Evolutionary conservation across 2,888 invertebrate species (phyloP).

Genomic region (Synergus umbraculus): DNA sequence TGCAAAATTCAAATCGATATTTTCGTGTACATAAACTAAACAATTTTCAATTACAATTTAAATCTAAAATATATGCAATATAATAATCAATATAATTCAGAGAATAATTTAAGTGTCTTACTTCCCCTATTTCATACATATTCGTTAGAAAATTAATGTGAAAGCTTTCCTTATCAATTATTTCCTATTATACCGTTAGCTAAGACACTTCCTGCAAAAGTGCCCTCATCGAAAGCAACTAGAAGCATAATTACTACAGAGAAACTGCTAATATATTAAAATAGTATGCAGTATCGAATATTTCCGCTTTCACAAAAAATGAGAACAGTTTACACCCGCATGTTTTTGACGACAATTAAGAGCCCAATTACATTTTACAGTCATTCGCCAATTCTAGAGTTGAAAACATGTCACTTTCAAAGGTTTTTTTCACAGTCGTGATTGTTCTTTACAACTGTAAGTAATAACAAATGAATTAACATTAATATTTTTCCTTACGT

Average conservation of each 20-base stretch:
- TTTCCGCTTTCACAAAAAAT: slow-evolving; percentile 52
- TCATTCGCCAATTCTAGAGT: slow-evolving; percentile 42
- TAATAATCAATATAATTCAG: not conserved
- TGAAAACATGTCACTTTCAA: slow-evolving; percentile 48
- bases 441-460: slow-evolving; percentile 29
- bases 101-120: not conserved
- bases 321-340: slow-evolving; percentile 54
- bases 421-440: slow-evolving; percentile 4
- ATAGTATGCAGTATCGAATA: slow-evolving; percentile 42
- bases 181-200: not conserved
- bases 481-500: too few species aligned
- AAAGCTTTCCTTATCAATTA: slow-evolving; percentile 16
- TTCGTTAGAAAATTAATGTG: not conserved
- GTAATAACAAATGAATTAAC: not conserved
- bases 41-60: not conserved
- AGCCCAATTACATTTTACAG: slow-evolving; percentile 41
- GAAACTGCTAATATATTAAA: slow-evolving; percentile 13
- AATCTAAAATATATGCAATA: not conserved
- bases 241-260: not conserved
- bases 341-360: slow-evolving; percentile 40
- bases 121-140: not conserved
- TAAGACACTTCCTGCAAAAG: slow-evolving; percentile 2
- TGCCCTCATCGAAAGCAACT: slow-evolving; percentile 15
- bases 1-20: not conserved
- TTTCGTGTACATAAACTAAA: not conserved